These are phyloP conservation scores for Silvanus unidentatus DNA, from an alignment of 2,888 invertebrate species.

Conservation along the genomic window DNA sequence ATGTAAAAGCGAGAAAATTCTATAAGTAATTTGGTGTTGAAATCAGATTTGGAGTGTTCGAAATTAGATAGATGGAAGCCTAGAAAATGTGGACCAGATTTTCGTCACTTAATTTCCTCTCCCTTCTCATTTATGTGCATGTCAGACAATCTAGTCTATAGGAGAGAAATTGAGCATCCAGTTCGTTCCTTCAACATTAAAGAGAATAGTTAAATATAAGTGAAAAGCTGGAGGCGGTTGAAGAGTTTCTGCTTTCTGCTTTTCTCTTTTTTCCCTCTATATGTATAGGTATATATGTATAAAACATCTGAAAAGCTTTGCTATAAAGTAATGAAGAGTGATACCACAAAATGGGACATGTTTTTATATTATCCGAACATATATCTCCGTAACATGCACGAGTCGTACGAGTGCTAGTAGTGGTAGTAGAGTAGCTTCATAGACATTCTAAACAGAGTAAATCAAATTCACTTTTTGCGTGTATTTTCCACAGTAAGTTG, in stretches of 20 bases:
- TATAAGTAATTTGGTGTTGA: too few species aligned
- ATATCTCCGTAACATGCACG: too few species aligned
- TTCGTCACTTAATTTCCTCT: neutral
- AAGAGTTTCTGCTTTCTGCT: slow-evolving; percentile 8
- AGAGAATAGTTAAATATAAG: slow-evolving; percentile 29
- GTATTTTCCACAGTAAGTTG: slow-evolving; percentile 13
- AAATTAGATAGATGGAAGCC: too few species aligned
- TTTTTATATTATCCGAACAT: slow-evolving; percentile 24
- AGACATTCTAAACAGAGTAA: too few species aligned
- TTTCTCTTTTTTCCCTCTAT: neutral
- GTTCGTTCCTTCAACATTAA: slow-evolving; percentile 22
- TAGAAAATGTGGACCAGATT: too few species aligned
- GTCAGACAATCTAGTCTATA: neutral
- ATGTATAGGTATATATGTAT: slow-evolving; percentile 12
- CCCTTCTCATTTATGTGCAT: slow-evolving; percentile 2
- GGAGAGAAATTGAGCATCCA: slow-evolving; percentile 10
- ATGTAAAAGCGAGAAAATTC: neutral
- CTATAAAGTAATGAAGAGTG: slow-evolving; percentile 32
- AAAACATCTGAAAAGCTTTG: slow-evolving; percentile 26
- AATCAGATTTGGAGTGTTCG: too few species aligned
- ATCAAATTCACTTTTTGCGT: slow-evolving; percentile 12
- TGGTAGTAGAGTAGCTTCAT: too few species aligned
- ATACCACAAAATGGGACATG: slow-evolving; percentile 30
- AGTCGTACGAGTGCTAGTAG: too few species aligned
- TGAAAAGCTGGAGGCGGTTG: slow-evolving; percentile 20